phyloP scores from a whole-genome alignment of 2,113 vertebrate genomes.

The Verasper variegatus region DNA sequence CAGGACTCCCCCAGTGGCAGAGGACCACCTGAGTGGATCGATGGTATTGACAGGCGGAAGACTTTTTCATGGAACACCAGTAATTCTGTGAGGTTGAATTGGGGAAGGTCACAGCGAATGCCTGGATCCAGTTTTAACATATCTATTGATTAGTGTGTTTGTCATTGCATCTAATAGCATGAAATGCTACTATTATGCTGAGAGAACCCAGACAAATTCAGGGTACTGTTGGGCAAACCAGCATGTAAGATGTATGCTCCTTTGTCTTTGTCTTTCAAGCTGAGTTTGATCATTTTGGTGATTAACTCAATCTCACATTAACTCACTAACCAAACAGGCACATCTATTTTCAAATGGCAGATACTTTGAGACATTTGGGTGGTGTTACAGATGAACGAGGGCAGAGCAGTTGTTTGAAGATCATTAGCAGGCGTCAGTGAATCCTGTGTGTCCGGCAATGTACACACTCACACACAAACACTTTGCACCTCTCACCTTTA shows the following conservation, averaged over 20 bases:
- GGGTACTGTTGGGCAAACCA: not conserved
- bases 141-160: conserved; percentile 75
- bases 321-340: not conserved
- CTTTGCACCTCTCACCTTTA: conserved; percentile 87
- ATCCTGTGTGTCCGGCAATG: conserved; percentile 24
- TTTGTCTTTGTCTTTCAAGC: not conserved
- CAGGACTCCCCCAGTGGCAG: conserved; percentile 70
- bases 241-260: not conserved
- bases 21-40: conserved; percentile 78
- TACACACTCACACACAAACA: conserved; percentile 80
- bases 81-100: conserved; percentile 78
- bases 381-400: conserved; percentile 1
- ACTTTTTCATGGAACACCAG: conserved; percentile 73
- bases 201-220: conserved; percentile 10
- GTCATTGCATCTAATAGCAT: conserved; percentile 63
- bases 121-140: conserved; percentile 76
- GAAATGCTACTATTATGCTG: conserved; percentile 46
- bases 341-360: conserved; percentile 7
- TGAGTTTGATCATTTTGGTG: not conserved
- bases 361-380: conserved; percentile 5
- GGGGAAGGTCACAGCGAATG: conserved; percentile 75
- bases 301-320: not conserved
- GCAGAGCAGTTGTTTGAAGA: conserved; percentile 22
- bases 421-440: conserved; percentile 46
- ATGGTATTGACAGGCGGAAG: conserved; percentile 81